Evolutionary conservation across 2,797 vertebrate genomes (phyloP).

Genomic region (Gambusia yucatana): DNA sequence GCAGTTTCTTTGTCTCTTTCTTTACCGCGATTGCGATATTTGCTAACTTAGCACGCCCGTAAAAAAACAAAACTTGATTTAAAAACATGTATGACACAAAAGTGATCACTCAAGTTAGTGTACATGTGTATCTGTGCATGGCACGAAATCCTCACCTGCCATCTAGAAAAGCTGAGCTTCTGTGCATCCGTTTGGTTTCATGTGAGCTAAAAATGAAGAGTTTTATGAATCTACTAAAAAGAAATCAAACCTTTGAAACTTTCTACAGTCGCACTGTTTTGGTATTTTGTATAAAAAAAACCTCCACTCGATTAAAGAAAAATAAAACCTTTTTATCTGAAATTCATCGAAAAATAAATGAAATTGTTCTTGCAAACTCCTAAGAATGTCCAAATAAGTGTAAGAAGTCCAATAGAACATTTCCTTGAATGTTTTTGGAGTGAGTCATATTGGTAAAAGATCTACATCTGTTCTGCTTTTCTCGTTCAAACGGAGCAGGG

Average conservation of each 20-base stretch:
- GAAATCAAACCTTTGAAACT: neutral
- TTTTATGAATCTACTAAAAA: neutral
- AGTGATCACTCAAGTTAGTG: neutral
- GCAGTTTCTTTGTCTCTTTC: neutral
- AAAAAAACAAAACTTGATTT: neutral
- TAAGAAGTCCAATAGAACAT: neutral
- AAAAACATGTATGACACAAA: neutral
- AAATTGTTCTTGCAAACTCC: neutral
- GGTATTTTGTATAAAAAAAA: neutral
- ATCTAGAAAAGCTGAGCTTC: neutral
- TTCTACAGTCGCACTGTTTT: neutral
- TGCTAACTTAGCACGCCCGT: too few species aligned
- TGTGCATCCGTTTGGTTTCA: neutral
- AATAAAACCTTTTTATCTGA: neutral
- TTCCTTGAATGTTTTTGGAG: constrained; percentile 21
- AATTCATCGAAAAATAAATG: too few species aligned
- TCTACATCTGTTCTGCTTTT: constrained; percentile 65
- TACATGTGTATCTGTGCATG: neutral
- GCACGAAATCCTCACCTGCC: neutral
- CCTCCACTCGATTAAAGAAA: neutral
- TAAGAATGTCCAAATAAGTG: neutral
- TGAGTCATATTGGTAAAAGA: constrained; percentile 29
- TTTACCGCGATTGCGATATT: too few species aligned
- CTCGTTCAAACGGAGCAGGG: constrained; percentile 61
- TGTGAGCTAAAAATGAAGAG: neutral